Base-by-base conservation (phyloP, 1,140 invertebrate species). In the Manduca sexta region DNA sequence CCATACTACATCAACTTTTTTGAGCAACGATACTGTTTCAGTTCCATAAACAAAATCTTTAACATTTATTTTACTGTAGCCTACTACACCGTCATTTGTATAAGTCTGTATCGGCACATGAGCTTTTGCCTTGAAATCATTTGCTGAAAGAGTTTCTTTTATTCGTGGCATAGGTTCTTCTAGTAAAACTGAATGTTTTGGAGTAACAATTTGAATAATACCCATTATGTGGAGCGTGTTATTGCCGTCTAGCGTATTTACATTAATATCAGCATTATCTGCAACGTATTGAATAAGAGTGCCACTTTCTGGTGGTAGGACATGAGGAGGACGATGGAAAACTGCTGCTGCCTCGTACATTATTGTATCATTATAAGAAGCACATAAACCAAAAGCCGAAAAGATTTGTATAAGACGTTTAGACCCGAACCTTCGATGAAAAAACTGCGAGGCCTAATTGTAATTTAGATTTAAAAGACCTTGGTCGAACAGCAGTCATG, bases 221-320 rank as follows among this genome's bases (percentile, higher is more conserved):
- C 76, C 75, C 74, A 81, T 79, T 52, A 71, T 64, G 45, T 82
- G 71, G 35, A 82, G 62, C 10, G 74, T 73, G 31, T 78, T 74
- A 60, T 70, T 52, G 34, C 72, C 74, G 53, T 83, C 77, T 13
- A 84, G 45, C 2, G 71, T 79, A 69, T 67, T 59, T 18, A 75
- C 70, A 70, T 79, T 77, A 48, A 75, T 69, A 59, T 77, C 74
- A 52, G 67, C 73, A 73, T 82, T 81, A 37, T 84, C 68, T 52
- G 41, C 64, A 60, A 77, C 70, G 38, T 75, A 74, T 62, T 84
- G 80, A 61, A 71, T 52, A 41, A 80, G 30, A 47, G 64, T 61
- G 45, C 67, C 70, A 60, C 11, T 64, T 64, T 78, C 64, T 65
- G 75, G 59, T 65, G 56, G 49, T 67, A 72, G 33, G 26, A 75